Evolutionary conservation across 2,888 invertebrate genomes (phyloP).

Genomic region (Steinernema hermaphroditum): DNA sequence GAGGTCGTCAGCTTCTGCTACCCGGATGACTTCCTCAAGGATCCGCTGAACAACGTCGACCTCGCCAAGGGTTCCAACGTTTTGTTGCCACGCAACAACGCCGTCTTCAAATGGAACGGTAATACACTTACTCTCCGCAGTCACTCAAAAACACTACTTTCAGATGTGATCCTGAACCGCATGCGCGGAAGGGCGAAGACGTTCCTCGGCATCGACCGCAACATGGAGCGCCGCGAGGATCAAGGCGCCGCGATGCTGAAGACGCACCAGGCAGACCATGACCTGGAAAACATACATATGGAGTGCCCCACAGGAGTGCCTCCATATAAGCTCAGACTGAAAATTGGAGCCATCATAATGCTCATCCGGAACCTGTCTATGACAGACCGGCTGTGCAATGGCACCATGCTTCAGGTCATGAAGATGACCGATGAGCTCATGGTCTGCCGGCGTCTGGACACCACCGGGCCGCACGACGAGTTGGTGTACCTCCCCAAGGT

Average conservation of each 20-base stretch:
- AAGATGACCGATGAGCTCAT: background rate
- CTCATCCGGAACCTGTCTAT: slow-evolving; percentile 26
- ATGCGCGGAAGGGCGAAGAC: background rate
- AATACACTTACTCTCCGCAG: background rate
- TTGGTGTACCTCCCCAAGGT: background rate
- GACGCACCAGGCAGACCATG: background rate
- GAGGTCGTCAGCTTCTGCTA: background rate
- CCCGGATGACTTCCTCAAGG: background rate
- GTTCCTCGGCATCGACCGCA: background rate
- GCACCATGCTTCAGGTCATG: slow-evolving; percentile 18
- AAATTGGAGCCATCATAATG: slow-evolving; percentile 20
- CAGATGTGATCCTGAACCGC: background rate
- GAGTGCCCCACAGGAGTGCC: slow-evolving; percentile 24
- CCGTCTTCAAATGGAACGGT: background rate
- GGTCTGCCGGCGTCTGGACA: background rate
- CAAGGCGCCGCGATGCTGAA: background rate
- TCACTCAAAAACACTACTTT: background rate
- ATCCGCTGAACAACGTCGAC: background rate
- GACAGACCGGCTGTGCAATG: slow-evolving; percentile 23
- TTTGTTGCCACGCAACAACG: background rate
- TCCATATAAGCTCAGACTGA: slow-evolving; percentile 27
- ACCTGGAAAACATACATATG: background rate
- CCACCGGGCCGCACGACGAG: background rate
- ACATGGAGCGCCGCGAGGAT: background rate
- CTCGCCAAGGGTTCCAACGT: background rate